These are phyloP conservation scores for Metallyticus violacea DNA, from an alignment of 2,888 invertebrate genomes.

Conservation along the genomic window DNA sequence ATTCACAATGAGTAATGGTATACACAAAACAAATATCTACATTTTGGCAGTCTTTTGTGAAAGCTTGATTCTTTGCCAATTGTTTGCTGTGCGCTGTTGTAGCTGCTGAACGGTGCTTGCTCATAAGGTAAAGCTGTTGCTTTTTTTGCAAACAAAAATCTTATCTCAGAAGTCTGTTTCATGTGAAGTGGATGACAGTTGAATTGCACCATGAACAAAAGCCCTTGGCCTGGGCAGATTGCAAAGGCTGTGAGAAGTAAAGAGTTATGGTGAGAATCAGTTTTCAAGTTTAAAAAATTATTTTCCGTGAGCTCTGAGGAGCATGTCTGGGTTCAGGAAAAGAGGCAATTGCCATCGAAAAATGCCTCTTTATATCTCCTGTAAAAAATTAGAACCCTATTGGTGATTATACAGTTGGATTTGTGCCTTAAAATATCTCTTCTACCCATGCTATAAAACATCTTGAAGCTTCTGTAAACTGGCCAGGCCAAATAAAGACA, in stretches of 20 bases:
- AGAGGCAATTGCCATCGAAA: background rate
- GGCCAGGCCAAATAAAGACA: slow-evolving; percentile 18
- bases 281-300: slow-evolving; percentile 10
- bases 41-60: slow-evolving; percentile 30
- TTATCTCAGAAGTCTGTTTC: slow-evolving; percentile 14
- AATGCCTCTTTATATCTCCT: background rate
- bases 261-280: background rate
- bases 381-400: background rate
- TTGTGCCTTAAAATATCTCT: slow-evolving; percentile 35
- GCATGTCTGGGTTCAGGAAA: background rate
- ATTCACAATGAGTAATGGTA: slow-evolving; percentile 27
- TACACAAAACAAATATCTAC: slow-evolving; percentile 23
- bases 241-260: background rate
- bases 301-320: background rate
- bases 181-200: background rate
- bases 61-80: slow-evolving; percentile 26
- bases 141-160: slow-evolving; percentile 1
- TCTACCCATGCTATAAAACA: slow-evolving; percentile 28
- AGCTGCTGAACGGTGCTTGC: slow-evolving; percentile 20
- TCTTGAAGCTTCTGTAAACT: slow-evolving; percentile 22
- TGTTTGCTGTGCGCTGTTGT: slow-evolving; percentile 22
- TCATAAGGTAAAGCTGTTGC: background rate
- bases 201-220: background rate
- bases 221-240: slow-evolving; percentile 3
- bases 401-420: slow-evolving; percentile 31